Evolutionary conservation across 1,140 invertebrate species (phyloP).

Genomic region (Rhagoletis zephyria): DNA sequence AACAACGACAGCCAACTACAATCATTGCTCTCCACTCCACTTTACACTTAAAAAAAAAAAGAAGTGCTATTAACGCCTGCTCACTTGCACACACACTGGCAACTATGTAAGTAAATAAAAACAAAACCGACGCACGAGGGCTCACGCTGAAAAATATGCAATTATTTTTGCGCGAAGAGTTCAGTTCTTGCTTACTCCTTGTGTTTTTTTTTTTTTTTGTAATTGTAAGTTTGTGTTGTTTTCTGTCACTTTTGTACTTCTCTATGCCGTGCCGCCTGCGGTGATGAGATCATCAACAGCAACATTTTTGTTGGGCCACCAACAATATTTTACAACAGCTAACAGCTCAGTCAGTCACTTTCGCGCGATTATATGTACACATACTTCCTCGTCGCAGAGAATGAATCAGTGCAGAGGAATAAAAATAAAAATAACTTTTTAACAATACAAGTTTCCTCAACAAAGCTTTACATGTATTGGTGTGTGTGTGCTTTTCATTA

Average conservation of each 20-base stretch:
- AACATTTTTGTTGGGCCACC: background rate
- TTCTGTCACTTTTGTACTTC: background rate
- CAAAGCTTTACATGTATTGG: background rate
- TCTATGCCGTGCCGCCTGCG: background rate
- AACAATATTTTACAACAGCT: background rate
- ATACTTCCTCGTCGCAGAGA: background rate
- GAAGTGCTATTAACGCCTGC: background rate
- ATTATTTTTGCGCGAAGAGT: slow-evolving; percentile 11
- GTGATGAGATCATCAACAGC: background rate
- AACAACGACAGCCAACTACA: no score
- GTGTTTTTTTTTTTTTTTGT: no score
- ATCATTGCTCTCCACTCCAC: background rate
- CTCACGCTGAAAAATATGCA: background rate
- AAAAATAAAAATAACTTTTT: background rate
- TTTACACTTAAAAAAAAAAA: background rate
- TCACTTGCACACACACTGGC: background rate
- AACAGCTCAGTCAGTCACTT: background rate
- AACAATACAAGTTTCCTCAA: slow-evolving; percentile 9
- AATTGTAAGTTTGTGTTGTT: background rate
- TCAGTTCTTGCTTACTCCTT: background rate
- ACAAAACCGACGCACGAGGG: background rate
- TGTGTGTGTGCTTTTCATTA: background rate
- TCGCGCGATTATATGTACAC: background rate
- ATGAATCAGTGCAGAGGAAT: background rate
- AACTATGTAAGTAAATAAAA: background rate